A percentile compares a stretch with the other conserved stretches of the same genome.
Evolutionary conservation across 1,140 invertebrate genomes (phyloP).

Genomic region (Tigriopus japonicus): DNA sequence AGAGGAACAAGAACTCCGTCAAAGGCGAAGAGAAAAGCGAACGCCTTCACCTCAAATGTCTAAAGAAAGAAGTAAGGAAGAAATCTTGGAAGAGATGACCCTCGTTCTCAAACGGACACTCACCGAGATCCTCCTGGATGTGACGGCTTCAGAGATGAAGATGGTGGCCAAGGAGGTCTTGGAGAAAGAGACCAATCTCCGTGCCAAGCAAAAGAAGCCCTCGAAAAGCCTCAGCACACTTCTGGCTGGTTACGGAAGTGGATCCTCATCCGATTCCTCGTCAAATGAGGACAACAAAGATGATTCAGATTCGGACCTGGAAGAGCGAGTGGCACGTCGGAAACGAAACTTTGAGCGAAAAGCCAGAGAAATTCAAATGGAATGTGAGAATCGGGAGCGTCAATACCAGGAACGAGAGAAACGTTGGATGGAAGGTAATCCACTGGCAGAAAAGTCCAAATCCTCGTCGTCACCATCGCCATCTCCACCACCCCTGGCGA

Average conservation of each 20-base stretch:
- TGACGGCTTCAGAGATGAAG: conserved; percentile 71
- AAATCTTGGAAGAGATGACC: conserved; percentile 42
- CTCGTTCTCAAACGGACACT: conserved; percentile 58
- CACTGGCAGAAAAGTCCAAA: neutral
- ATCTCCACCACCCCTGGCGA: neutral
- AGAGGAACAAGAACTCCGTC: conserved; percentile 18
- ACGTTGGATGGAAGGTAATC: conserved; percentile 2
- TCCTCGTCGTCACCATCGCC: neutral
- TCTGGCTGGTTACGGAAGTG: conserved; percentile 6
- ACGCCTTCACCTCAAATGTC: conserved; percentile 3
- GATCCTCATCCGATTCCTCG: neutral
- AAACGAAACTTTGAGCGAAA: conserved; percentile 7
- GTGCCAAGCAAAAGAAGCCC: neutral
- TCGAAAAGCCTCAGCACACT: neutral
- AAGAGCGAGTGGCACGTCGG: neutral
- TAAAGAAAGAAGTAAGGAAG: neutral
- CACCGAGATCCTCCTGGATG: conserved; percentile 79
- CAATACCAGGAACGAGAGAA: conserved; percentile 5
- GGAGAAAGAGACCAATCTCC: conserved; percentile 26
- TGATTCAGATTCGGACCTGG: conserved; percentile 1
- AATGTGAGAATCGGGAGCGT: conserved; percentile 1
- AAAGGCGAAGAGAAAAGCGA: conserved; percentile 18
- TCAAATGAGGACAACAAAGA: neutral
- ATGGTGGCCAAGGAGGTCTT: conserved; percentile 54
- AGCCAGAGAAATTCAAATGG: neutral